A percentile compares a stretch with the other conserved stretches of the same genome.
phyloP scores from a whole-genome alignment of 2,113 vertebrate genomes.

The Lepus timidus region DNA sequence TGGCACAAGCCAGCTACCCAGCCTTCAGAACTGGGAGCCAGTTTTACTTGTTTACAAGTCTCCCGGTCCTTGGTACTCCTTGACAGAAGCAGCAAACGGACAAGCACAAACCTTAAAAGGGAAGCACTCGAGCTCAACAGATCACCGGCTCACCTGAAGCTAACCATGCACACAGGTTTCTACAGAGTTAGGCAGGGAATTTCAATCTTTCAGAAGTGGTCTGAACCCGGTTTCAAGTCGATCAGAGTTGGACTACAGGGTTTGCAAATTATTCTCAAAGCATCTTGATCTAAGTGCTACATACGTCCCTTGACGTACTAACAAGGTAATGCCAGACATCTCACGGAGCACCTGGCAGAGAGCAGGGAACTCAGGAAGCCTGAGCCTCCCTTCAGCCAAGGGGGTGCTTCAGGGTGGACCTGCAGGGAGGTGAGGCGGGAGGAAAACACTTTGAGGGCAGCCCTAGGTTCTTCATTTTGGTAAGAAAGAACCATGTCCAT shows the following conservation, averaged over 20 bases:
- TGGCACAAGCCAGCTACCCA: no score
- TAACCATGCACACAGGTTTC: not conserved
- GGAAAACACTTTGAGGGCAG: not conserved
- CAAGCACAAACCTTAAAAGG: not conserved
- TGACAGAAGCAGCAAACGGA: no score
- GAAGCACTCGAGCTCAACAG: not conserved
- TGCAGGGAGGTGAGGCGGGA: not conserved
- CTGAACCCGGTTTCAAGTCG: not conserved
- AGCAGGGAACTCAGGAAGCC: not conserved
- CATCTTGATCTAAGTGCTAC: conserved; percentile 30
- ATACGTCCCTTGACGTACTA: conserved; percentile 11
- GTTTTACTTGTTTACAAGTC: no score
- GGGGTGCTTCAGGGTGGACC: not conserved
- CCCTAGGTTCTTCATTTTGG: not conserved
- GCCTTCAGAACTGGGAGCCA: no score
- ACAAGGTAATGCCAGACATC: not conserved
- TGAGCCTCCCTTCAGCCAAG: not conserved
- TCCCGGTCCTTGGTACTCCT: no score
- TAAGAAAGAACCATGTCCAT: not conserved
- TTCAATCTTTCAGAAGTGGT: not conserved
- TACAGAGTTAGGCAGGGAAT: not conserved
- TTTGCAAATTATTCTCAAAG: conserved; percentile 36
- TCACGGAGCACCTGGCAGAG: not conserved
- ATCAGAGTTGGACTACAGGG: not conserved
- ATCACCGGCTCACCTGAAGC: not conserved